A percentile compares a stretch with the other conserved stretches of the same genome.
Conservation (phyloP, 1,140 invertebrate species). For the Drosophila kurseongensis region DNA sequence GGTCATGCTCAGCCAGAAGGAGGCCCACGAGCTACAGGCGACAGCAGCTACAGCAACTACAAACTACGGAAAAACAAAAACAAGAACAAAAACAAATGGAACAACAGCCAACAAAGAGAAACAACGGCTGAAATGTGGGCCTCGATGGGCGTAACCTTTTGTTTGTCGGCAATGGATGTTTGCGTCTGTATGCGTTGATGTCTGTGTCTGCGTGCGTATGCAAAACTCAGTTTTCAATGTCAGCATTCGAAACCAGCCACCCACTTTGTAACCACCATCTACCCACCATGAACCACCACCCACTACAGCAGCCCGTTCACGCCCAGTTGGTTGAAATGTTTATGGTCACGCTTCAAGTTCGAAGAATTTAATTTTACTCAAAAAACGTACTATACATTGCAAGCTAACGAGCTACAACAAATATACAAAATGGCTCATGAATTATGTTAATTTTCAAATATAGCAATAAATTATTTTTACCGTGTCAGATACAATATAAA, state of each 20-base stretch:
- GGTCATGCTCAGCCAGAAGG: slow-evolving; percentile 43
- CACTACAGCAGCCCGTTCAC: slow-evolving; percentile 2
- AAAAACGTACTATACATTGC: slow-evolving; percentile 5
- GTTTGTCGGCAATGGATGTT: slow-evolving; percentile 50
- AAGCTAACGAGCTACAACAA: neutral
- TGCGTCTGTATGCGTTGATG: slow-evolving; percentile 18
- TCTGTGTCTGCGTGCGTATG: slow-evolving; percentile 49
- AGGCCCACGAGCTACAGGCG: slow-evolving; percentile 3
- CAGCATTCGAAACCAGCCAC: slow-evolving; percentile 51
- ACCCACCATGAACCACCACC: neutral
- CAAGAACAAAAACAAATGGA: slow-evolving; percentile 40
- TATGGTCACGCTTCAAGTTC: slow-evolving; percentile 49
- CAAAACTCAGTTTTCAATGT: slow-evolving; percentile 73
- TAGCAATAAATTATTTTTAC: neutral
- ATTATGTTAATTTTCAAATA: neutral
- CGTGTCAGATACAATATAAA: neutral
- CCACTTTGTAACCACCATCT: neutral
- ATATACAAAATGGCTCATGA: neutral
- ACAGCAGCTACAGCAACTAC: slow-evolving; percentile 12
- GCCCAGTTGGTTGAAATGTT: slow-evolving; percentile 39
- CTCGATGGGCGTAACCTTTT: slow-evolving; percentile 68
- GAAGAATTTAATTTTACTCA: slow-evolving; percentile 27
- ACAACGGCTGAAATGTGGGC: slow-evolving; percentile 52
- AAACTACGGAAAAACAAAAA: slow-evolving; percentile 23
- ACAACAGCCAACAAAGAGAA: slow-evolving; percentile 25